These are phyloP conservation scores for Pentalonia nigronervosa DNA, from an alignment of 1,140 invertebrate species.

Conservation along the genomic window DNA sequence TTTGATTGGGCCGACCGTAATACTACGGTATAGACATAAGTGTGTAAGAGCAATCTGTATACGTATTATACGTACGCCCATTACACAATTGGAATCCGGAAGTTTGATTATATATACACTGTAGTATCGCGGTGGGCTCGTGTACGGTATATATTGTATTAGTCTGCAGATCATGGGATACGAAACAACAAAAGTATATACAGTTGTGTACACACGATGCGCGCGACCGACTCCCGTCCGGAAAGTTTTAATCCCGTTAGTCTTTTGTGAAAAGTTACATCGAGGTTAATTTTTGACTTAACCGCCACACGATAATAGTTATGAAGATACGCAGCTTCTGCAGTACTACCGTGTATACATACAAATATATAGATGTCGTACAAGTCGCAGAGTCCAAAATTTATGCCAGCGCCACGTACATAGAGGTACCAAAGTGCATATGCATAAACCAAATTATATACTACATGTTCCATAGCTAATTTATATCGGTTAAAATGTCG, in stretches of 20 bases:
- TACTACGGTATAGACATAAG: background rate
- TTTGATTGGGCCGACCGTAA: background rate
- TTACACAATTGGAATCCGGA: background rate
- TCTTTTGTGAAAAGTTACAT: constrained; percentile 25
- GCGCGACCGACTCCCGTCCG: background rate
- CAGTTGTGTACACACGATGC: background rate
- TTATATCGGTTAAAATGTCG: background rate
- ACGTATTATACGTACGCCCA: background rate
- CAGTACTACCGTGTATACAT: background rate
- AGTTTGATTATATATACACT: background rate
- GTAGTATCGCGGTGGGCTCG: background rate
- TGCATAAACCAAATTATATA: too few species aligned
- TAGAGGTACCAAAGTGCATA: too few species aligned
- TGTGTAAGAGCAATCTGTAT: background rate
- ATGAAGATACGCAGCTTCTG: background rate
- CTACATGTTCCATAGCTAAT: background rate
- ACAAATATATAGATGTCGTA: background rate
- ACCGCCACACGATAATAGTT: background rate
- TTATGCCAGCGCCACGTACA: background rate
- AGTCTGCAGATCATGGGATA: background rate
- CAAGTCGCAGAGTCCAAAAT: background rate
- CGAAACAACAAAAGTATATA: background rate
- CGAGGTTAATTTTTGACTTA: constrained; percentile 27
- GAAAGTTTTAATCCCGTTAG: constrained; percentile 42
- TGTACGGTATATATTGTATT: background rate